phyloP scores from a whole-genome alignment of 2,113 vertebrate genomes.

The Alligator sinensis region DNA sequence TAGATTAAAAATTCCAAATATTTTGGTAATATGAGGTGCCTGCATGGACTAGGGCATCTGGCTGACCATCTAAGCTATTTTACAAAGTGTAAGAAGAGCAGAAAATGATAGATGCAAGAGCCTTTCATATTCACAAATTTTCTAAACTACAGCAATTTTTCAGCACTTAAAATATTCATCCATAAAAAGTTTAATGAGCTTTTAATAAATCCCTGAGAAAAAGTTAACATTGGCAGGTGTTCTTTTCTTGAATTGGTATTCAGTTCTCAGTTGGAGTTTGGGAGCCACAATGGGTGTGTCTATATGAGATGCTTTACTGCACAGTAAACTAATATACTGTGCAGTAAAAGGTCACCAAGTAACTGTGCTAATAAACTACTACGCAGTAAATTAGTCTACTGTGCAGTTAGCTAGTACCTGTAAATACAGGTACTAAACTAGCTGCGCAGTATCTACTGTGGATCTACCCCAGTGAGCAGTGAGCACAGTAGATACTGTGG shows the following conservation, averaged over 20 bases:
- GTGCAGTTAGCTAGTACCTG: no score
- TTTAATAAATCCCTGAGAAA: background rate
- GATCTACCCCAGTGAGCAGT: no score
- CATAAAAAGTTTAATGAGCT: background rate
- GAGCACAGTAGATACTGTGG: no score
- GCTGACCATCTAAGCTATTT: background rate
- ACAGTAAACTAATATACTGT: background rate
- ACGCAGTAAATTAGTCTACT: no score
- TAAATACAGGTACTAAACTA: no score
- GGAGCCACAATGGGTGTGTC: background rate
- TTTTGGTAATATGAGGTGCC: background rate
- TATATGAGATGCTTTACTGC: background rate
- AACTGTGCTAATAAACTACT: no score
- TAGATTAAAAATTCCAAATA: accelerated
- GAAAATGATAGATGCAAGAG: background rate
- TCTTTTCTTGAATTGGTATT: background rate
- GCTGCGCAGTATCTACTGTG: no score
- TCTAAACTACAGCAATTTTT: background rate
- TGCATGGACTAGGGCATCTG: background rate
- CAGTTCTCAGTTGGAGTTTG: background rate
- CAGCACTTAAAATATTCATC: background rate
- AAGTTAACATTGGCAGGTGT: background rate
- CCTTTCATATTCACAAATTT: background rate
- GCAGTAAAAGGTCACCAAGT: no score
- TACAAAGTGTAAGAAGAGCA: background rate